Base-by-base conservation (phyloP, 2,113 vertebrate species). In the Halichoerus grypus region DNA sequence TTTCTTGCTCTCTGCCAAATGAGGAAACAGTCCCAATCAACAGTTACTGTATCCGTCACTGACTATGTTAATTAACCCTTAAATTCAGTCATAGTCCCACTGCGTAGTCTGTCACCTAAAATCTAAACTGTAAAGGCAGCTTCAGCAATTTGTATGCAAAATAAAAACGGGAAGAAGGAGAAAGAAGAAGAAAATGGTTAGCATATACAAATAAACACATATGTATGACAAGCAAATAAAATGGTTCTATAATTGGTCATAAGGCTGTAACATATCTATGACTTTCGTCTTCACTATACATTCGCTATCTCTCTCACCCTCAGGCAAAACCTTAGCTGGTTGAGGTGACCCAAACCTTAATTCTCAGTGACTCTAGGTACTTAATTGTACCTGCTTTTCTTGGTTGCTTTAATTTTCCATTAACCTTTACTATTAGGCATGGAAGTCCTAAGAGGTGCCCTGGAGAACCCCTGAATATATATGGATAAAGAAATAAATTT, bases 31-130 rank as follows among this genome's bases (percentile, higher is more conserved):
- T 69, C 69, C 69, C 59, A 81, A 49, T n/a, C 65, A 77, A 49
- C n/a, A 84, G 74, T 16, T 55, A 83, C 13, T 42, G n/a, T 39
- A 26, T 80, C 31, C 19, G n/a, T 36, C 46, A 33, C 65, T 53
- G 3, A 28, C 31, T 81, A 9, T 80, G 31, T 55, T 87, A 77
- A 89, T 94, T 88, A 76, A 28, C 55, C 21, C 61, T 91, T 77
- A 84, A 33, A 82, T 76, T 76, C 57, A 82, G 26, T 85, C 81
- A 65, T 24, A 18, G 16, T 79, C 28, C 26, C 92, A 67, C 24
- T 59, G 67, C 91, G 59, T 55, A 94, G 94, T 82, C 28, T 61
- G 33, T 83, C 94, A 59, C 71, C 49, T 86, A 80, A 81, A 93
- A n/a, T 55, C 33, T 36, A 72, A 93, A 39, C 15, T 86, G 7